Percentiles rank a stretch among this genome's conserved stretches.
Conservation (phyloP, 2,888 invertebrate species). For the Zygaena filipendulae region DNA sequence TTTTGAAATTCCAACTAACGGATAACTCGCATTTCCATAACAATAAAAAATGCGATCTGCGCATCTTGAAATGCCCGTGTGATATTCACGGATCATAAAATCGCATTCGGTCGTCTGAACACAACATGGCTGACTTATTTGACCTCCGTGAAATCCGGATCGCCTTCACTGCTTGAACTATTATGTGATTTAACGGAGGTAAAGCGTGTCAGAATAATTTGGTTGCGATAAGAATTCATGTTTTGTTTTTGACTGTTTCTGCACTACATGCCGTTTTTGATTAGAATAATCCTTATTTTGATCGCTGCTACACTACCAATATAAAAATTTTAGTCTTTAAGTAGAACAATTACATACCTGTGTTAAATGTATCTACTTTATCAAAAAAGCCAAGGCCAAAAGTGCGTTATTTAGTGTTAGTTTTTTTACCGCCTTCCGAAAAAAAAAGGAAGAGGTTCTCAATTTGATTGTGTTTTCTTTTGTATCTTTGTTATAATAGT, state of each 20-base stretch:
- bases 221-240: too few relatives aligned
- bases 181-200: conserved; percentile 25
- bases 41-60: conserved; percentile 68
- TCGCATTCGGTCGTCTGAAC: conserved; percentile 46
- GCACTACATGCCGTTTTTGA: conserved; percentile 33
- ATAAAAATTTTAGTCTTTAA: too few relatives aligned
- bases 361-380: too few relatives aligned
- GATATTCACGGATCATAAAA: conserved; percentile 69
- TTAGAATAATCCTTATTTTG: conserved; percentile 39
- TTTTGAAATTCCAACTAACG: conserved; percentile 67
- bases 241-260: too few relatives aligned
- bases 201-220: conserved; percentile 37
- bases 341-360: too few relatives aligned
- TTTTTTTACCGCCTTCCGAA: too few relatives aligned
- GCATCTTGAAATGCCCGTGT: conserved; percentile 65
- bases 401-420: too few relatives aligned
- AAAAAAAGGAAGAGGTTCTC: too few relatives aligned
- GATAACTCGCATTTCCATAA: conserved; percentile 67
- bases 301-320: too few relatives aligned
- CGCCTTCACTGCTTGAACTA: conserved; percentile 26
- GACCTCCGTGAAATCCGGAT: conserved; percentile 34
- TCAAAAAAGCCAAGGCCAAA: too few relatives aligned
- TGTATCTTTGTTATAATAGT: too few relatives aligned
- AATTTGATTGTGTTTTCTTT: too few relatives aligned
- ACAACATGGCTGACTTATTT: conserved; percentile 45